Evolutionary conservation across 1,140 invertebrate genomes (phyloP), one percentile per base, ranked within the genome.

Genomic region (Samia ricini): DNA sequence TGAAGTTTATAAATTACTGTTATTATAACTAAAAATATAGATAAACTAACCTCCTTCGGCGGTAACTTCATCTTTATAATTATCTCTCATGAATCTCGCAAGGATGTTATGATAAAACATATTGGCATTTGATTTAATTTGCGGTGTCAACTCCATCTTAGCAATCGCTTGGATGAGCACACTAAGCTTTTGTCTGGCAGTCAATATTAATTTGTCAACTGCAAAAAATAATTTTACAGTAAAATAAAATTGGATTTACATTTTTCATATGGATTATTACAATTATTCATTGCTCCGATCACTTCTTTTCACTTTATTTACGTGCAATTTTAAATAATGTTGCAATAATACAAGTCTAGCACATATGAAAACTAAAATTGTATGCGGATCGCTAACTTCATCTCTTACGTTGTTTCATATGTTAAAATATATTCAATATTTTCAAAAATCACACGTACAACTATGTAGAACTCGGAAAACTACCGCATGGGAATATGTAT

Each of bases 31-130:
- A 29, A 66, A 62, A 64, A 56, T 55, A 22, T 58, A 21, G 29
- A 26, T 59, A 29, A 33, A 63, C 59, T 42, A 50, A 88, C 86
- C 86, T 80, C 83, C 86, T 77, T 89, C 86, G 1, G 68, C 77
- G 3, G 78, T 71, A 1, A 72, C 72, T 56, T 87, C 85, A 0
- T 89, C 86, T 61, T 84, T 84, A 66, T 81, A 89, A 57, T 79
- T 85, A 23, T 89, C 86, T 24, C 70, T 70, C 86, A 89, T 88
- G 21, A 72, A 76, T 23, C 79, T 65, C 3, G 80, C 79, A 1
- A 89, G 64, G 48, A 87, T 83, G 52, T 84, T 83, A 59, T 89
- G 84, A 55, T 88, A 89, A 72, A 88, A 87, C 4, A 69, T 51
- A 24, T 82, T 81, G 0, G 86, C 86, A 15, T 71, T 63, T 0